phyloP scores from a whole-genome alignment of 1,140 invertebrate species.

The Arion vulgaris region DNA sequence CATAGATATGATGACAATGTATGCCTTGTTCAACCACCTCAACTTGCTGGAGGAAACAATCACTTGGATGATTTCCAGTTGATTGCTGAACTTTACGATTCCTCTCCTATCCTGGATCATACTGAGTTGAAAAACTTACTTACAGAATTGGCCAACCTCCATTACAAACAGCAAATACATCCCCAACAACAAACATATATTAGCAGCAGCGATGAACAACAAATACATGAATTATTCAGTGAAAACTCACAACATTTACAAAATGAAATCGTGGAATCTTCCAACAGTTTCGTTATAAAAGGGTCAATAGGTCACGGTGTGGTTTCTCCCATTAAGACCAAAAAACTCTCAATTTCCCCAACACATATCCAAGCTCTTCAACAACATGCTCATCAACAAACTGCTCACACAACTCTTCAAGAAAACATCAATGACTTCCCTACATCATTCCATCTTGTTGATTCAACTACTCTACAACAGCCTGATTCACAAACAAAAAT shows the following conservation, averaged over 20 bases:
- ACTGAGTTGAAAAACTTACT: neutral
- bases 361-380: conserved; percentile 93
- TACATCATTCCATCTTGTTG: conserved; percentile 44
- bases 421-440: conserved; percentile 42
- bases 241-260: neutral
- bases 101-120: conserved; percentile 18
- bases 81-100: conserved; percentile 40
- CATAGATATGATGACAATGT: conserved; percentile 50
- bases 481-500: neutral
- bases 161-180: conserved; percentile 40
- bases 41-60: neutral
- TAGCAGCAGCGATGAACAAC: conserved; percentile 34
- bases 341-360: conserved; percentile 87
- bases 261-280: neutral
- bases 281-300: conserved; percentile 22
- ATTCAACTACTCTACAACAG: conserved; percentile 41
- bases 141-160: conserved; percentile 25
- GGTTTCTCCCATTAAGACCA: conserved; percentile 57
- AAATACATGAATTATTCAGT: conserved; percentile 33
- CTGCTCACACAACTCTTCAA: conserved; percentile 45
- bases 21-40: conserved; percentile 70
- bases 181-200: conserved; percentile 33
- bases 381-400: conserved; percentile 71
- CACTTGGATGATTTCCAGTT: conserved; percentile 36
- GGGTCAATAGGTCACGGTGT: conserved; percentile 46